Evolutionary conservation across 2,888 invertebrate species (phyloP).

Genomic region (Anthophora plumipes): DNA sequence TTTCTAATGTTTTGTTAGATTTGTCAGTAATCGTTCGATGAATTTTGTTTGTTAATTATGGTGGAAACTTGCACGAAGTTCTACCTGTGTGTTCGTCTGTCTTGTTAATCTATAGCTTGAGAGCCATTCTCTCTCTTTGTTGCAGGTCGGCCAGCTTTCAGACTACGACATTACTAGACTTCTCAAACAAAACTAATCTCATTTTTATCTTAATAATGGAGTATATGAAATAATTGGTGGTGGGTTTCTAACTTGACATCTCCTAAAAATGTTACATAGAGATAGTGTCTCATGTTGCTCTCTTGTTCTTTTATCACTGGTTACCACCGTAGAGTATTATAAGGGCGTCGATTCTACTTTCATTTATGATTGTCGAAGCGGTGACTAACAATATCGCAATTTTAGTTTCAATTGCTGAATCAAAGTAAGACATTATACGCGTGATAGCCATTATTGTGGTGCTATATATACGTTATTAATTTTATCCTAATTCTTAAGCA

Average conservation of each 20-base stretch:
- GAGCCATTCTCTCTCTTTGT: conserved; percentile 84
- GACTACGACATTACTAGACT: conserved; percentile 85
- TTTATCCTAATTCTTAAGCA: conserved; percentile 38
- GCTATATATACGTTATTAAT: conserved; percentile 60
- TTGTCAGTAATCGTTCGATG: conserved; percentile 20
- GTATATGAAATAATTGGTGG: conserved; percentile 77
- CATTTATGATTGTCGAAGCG: conserved; percentile 29
- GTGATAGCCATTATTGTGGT: conserved; percentile 65
- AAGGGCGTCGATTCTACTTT: conserved; percentile 56
- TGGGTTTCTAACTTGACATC: conserved; percentile 77
- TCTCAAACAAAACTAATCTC: conserved; percentile 79
- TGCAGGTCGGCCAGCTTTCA: conserved; percentile 85
- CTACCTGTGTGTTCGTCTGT: conserved; percentile 64
- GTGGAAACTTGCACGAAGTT: conserved; percentile 56
- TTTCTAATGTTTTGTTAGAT: conserved; percentile 18
- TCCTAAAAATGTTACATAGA: conserved; percentile 62
- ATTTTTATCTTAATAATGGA: conserved; percentile 79
- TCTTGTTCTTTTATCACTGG: conserved; percentile 38
- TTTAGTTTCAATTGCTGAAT: conserved; percentile 27
- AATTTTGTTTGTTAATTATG: conserved; percentile 41
- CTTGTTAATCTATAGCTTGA: conserved; percentile 78
- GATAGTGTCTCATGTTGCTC: conserved; percentile 41
- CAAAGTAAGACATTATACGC: conserved; percentile 31
- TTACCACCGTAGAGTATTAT: conserved; percentile 63
- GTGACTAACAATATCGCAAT: conserved; percentile 54